Conservation (phyloP, 2,888 invertebrate species). For the Diplazon laetatorius region DNA sequence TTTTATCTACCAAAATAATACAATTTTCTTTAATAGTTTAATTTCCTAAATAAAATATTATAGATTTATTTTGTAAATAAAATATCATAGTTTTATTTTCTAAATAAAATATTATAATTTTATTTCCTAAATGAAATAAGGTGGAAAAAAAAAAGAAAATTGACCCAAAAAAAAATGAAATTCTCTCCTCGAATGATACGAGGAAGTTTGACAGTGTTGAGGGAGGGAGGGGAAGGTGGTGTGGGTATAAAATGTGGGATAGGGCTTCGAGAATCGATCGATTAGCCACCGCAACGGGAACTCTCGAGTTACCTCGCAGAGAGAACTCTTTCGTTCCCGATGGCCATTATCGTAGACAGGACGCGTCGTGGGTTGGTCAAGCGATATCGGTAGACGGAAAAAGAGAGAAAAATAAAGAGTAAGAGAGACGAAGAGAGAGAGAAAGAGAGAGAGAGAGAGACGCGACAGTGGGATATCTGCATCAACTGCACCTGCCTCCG, state of each 20-base stretch:
- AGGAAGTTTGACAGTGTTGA: background rate
- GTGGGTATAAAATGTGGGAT: slow-evolving; percentile 15
- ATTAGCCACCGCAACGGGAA: slow-evolving; percentile 51
- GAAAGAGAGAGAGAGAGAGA: slow-evolving; percentile 7
- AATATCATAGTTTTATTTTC: no score
- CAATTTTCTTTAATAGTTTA: no score
- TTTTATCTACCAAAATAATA: no score
- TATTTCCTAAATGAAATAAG: no score
- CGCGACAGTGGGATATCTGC: slow-evolving; percentile 26
- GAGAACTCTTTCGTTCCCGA: slow-evolving; percentile 26
- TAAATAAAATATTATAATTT: no score
- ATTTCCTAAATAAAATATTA: no score
- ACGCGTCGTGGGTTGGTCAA: background rate
- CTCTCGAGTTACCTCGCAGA: slow-evolving; percentile 56
- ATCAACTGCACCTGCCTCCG: slow-evolving; percentile 51
- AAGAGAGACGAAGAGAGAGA: background rate
- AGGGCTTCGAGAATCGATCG: slow-evolving; percentile 56
- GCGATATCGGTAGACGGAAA: background rate
- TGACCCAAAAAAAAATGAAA: no score
- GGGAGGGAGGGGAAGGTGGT: no score
- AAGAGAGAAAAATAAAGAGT: slow-evolving; percentile 5
- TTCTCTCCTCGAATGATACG: background rate
- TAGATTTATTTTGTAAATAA: no score
- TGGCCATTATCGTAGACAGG: slow-evolving; percentile 23
- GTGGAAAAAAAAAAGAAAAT: no score